A percentile compares a stretch with the other conserved stretches of the same genome.
These are phyloP conservation scores for Argopecten irradians DNA, from an alignment of 1,140 invertebrate species.

Conservation along the genomic window DNA sequence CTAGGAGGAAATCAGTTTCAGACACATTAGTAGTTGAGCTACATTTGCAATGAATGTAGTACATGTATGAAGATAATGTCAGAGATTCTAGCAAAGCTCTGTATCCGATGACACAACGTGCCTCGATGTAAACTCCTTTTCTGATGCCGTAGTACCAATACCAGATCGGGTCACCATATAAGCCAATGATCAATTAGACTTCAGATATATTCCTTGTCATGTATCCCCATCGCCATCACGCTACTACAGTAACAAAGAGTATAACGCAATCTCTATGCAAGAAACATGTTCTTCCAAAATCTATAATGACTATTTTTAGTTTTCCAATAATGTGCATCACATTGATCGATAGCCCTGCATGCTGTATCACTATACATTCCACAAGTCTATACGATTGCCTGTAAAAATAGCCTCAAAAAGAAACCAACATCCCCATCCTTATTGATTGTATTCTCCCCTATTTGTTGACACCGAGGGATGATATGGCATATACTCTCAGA, in stretches of 20 bases:
- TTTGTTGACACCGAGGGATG: neutral
- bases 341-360: neutral
- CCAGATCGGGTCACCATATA: neutral
- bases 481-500: neutral
- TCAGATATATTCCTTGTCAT: neutral
- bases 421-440: neutral
- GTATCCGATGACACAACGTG: neutral
- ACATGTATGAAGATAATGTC: neutral
- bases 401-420: neutral
- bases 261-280: neutral
- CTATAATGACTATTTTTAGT: conserved; percentile 2
- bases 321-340: neutral
- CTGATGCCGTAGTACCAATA: neutral
- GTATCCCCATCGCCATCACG: neutral
- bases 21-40: too few species aligned
- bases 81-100: neutral
- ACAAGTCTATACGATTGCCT: neutral
- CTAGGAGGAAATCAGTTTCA: too few species aligned
- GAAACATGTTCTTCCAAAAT: conserved; percentile 22
- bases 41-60: too few species aligned
- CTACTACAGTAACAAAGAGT: neutral
- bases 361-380: conserved; percentile 1
- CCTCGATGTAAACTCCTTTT: neutral
- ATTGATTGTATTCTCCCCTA: neutral
- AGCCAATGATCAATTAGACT: neutral